A percentile compares a stretch with the other conserved stretches of the same genome.
phyloP scores from a whole-genome alignment of 2,888 invertebrate species.

The Athalia rosae region DNA sequence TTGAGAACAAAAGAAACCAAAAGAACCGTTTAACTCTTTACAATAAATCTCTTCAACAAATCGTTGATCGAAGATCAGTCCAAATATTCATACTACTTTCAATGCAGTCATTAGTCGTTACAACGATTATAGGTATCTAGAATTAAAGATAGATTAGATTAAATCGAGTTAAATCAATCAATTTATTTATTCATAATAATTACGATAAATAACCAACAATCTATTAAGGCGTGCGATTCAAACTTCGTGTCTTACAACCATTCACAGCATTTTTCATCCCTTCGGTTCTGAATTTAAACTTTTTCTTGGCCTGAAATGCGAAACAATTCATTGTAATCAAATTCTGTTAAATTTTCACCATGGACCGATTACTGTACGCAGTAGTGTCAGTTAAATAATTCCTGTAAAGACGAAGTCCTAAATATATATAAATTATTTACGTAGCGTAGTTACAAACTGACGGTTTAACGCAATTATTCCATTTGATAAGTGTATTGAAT shows the following conservation, averaged over 20 bases:
- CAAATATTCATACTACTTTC: constrained; percentile 10
- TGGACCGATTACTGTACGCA: constrained; percentile 22
- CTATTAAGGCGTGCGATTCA: constrained; percentile 60
- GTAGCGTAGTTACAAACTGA: constrained; percentile 45
- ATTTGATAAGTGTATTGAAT: background rate
- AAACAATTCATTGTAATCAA: constrained; percentile 52
- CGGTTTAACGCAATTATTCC: constrained; percentile 16
- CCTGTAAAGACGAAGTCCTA: constrained; percentile 21
- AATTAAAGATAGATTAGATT: constrained; percentile 45
- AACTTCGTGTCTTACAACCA: constrained; percentile 49
- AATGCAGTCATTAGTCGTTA: constrained; percentile 43
- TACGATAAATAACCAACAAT: constrained; percentile 66
- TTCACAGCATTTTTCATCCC: constrained; percentile 47
- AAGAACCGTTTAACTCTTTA: background rate
- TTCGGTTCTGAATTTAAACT: constrained; percentile 43
- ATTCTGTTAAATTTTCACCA: constrained; percentile 11
- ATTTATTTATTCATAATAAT: constrained; percentile 54
- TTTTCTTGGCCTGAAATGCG: constrained; percentile 54
- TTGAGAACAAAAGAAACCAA: background rate
- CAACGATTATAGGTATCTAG: constrained; percentile 20
- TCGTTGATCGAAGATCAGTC: background rate
- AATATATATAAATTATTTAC: constrained; percentile 56
- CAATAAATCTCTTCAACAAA: background rate
- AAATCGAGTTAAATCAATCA: constrained; percentile 56
- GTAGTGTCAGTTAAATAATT: constrained; percentile 20